Percentiles rank a stretch among this genome's conserved stretches.
Evolutionary conservation across 2,113 vertebrate genomes (phyloP).

Genomic region (Mastomys natalensis): DNA sequence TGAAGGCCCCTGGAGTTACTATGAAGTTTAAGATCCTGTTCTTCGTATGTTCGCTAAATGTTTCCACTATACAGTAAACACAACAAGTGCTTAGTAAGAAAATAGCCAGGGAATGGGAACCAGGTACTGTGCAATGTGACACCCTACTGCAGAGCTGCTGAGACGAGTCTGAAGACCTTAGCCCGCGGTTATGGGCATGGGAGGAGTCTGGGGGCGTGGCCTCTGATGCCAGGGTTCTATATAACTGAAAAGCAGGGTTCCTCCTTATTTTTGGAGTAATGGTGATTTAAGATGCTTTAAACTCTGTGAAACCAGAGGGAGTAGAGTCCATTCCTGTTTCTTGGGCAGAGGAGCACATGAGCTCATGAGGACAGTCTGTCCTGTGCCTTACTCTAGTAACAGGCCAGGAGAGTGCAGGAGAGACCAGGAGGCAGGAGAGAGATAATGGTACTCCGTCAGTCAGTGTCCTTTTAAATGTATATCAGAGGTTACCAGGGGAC

Average conservation of each 20-base stretch:
- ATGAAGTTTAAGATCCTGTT: neutral
- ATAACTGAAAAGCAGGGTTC: neutral
- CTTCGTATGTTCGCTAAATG: neutral
- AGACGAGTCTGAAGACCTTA: neutral
- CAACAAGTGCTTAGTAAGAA: too few species aligned
- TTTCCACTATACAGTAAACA: neutral
- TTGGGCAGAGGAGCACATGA: neutral
- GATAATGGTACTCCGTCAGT: accelerated
- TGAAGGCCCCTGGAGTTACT: neutral
- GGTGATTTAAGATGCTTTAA: neutral
- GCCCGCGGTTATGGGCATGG: neutral
- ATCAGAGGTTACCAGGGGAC: neutral
- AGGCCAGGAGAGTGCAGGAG: neutral
- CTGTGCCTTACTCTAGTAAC: neutral
- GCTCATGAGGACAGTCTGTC: neutral
- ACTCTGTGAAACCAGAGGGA: neutral
- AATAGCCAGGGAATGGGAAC: neutral
- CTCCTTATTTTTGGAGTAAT: neutral
- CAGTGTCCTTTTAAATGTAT: accelerated
- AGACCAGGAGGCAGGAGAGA: neutral
- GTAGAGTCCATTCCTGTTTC: accelerated
- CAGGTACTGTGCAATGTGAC: neutral
- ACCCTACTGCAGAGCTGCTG: accelerated
- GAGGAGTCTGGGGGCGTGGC: neutral
- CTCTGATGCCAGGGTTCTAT: neutral